phyloP scores from a whole-genome alignment of 2,888 invertebrate genomes.

The Stictocephala bisonia region DNA sequence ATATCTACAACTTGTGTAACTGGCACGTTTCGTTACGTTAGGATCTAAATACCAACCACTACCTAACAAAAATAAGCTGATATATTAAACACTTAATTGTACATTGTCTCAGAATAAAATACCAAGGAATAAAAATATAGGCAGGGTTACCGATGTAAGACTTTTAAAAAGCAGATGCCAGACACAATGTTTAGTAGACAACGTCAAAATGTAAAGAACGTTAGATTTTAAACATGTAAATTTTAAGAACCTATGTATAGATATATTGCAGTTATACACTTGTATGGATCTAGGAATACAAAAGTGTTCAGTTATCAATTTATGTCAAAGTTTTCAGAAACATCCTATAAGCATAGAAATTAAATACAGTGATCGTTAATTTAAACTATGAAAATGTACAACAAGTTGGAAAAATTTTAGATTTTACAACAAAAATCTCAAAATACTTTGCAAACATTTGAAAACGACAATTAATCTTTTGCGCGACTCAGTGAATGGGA shows the following conservation, averaged over 20 bases:
- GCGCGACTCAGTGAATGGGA: slow-evolving; percentile 31
- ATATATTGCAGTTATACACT: slow-evolving; percentile 41
- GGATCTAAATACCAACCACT: slow-evolving; percentile 37
- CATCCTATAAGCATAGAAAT: slow-evolving; percentile 34
- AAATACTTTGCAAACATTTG: slow-evolving; percentile 16
- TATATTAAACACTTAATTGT: slow-evolving; percentile 34
- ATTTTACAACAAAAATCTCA: slow-evolving; percentile 24
- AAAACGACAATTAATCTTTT: not conserved
- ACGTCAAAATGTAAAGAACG: slow-evolving; percentile 25
- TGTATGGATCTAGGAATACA: slow-evolving; percentile 18
- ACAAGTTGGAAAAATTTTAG: slow-evolving; percentile 18
- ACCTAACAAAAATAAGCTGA: slow-evolving; percentile 39
- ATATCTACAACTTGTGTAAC: slow-evolving; percentile 38
- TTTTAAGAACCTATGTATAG: slow-evolving; percentile 29
- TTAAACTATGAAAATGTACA: slow-evolving; percentile 38
- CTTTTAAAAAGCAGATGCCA: slow-evolving; percentile 22
- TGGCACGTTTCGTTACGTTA: slow-evolving; percentile 29
- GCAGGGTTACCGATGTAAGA: slow-evolving; percentile 32
- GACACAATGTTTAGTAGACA: slow-evolving; percentile 16
- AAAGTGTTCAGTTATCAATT: slow-evolving; percentile 25
- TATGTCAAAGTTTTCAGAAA: slow-evolving; percentile 42
- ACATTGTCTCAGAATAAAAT: slow-evolving; percentile 31
- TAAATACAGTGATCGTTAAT: slow-evolving; percentile 5
- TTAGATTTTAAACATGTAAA: slow-evolving; percentile 36
- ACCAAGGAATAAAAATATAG: slow-evolving; percentile 39